phyloP scores from a whole-genome alignment of 1,140 invertebrate genomes.

The Sipha flava region DNA sequence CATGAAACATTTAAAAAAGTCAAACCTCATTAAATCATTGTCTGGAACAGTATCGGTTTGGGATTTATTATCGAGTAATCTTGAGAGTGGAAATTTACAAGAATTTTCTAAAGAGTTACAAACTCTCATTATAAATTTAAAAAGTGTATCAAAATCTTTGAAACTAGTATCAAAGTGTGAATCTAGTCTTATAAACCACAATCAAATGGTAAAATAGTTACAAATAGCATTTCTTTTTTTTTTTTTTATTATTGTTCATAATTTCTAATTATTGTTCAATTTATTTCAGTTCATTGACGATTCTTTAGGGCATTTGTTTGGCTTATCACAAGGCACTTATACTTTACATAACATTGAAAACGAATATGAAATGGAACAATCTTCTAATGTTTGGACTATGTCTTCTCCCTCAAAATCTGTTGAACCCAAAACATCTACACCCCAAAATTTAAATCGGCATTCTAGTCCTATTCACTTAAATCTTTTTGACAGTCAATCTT shows the following conservation, averaged over 20 bases:
- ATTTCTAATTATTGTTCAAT: neutral
- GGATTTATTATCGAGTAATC: neutral
- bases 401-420: neutral
- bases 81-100: neutral
- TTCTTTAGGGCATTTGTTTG: constrained; percentile 4
- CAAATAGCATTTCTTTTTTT: too few relatives aligned
- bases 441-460: neutral
- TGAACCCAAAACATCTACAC: neutral
- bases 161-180: neutral
- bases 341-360: neutral
- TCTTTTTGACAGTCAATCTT: constrained; percentile 11
- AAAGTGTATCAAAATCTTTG: neutral
- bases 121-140: constrained; percentile 2
- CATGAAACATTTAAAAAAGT: constrained; percentile 18
- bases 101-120: neutral
- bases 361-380: neutral
- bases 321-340: constrained; percentile 1
- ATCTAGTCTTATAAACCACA: neutral
- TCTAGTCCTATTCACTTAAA: constrained; percentile 29
- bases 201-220: neutral
- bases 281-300: constrained; percentile 12
- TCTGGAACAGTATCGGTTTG: neutral
- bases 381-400: neutral
- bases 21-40: neutral
- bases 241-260: neutral